These are phyloP conservation scores for Calidris pygmaea DNA, from an alignment of 2,113 vertebrate species.

Conservation along the genomic window DNA sequence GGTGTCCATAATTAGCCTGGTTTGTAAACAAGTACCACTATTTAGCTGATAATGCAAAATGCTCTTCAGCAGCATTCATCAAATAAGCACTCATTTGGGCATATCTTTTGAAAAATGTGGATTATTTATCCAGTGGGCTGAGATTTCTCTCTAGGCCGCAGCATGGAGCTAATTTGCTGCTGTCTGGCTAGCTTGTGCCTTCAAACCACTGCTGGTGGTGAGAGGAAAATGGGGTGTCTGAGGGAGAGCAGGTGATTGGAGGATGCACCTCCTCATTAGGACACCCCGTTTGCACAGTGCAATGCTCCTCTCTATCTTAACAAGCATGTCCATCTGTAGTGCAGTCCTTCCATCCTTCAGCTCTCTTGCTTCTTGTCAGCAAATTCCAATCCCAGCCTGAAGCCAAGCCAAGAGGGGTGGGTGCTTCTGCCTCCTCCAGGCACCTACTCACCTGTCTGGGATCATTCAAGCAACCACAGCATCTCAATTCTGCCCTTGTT, in stretches of 20 bases:
- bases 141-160: slow-evolving; percentile 28
- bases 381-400: neutral
- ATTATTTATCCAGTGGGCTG: slow-evolving; percentile 15
- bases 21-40: slow-evolving; percentile 66
- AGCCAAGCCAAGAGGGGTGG: accelerated
- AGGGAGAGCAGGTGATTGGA: neutral
- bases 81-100: slow-evolving; percentile 63
- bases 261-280: neutral
- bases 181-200: neutral
- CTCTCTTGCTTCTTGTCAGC: neutral
- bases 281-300: neutral
- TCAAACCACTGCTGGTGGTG: neutral
- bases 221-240: neutral
- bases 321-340: neutral
- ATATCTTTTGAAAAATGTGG: slow-evolving; percentile 46
- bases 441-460: neutral
- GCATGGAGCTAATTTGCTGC: slow-evolving; percentile 7
- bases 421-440: neutral
- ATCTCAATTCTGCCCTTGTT: neutral
- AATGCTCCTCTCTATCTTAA: neutral
- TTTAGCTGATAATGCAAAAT: slow-evolving; percentile 67
- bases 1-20: slow-evolving; percentile 63
- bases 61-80: slow-evolving; percentile 57
- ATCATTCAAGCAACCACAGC: neutral
- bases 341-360: neutral